Evolutionary conservation across 2,888 invertebrate genomes (phyloP).

Genomic region (Dermolepida albohirtum): DNA sequence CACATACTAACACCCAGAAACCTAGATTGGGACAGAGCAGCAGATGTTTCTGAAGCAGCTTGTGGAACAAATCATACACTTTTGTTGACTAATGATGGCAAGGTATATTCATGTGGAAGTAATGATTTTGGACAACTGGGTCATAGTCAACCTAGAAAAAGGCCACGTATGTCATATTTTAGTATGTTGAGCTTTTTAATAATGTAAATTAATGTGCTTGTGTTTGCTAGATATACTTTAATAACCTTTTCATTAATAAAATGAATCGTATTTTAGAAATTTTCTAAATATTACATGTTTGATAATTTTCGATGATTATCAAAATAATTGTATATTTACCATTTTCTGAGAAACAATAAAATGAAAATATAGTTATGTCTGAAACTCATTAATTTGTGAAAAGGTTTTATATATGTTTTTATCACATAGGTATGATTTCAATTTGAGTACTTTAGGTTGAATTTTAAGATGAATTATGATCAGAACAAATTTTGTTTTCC

Average conservation of each 20-base stretch:
- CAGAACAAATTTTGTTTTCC: no score
- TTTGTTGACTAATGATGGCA: constrained; percentile 80
- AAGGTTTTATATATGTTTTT: no score
- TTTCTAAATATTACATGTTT: background rate
- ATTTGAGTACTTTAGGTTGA: no score
- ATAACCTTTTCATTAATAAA: background rate
- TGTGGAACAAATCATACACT: constrained; percentile 89
- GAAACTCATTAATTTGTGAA: no score
- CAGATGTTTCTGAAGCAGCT: constrained; percentile 69
- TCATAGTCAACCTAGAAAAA: constrained; percentile 73
- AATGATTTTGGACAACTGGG: constrained; percentile 95
- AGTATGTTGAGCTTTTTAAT: constrained; percentile 65
- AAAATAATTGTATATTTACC: no score
- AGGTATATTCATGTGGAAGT: constrained; percentile 90
- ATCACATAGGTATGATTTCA: no score
- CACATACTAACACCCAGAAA: constrained; percentile 72
- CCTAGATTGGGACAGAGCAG: constrained; percentile 73
- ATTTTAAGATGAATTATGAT: no score
- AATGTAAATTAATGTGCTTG: constrained; percentile 36
- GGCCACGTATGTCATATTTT: constrained; percentile 76
- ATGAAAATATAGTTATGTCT: no score
- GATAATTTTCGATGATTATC: no score
- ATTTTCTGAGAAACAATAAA: no score
- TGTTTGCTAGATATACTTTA: background rate
- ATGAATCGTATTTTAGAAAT: background rate